Conservation (phyloP, 2,888 invertebrate species). For the Drosophila differens region DNA sequence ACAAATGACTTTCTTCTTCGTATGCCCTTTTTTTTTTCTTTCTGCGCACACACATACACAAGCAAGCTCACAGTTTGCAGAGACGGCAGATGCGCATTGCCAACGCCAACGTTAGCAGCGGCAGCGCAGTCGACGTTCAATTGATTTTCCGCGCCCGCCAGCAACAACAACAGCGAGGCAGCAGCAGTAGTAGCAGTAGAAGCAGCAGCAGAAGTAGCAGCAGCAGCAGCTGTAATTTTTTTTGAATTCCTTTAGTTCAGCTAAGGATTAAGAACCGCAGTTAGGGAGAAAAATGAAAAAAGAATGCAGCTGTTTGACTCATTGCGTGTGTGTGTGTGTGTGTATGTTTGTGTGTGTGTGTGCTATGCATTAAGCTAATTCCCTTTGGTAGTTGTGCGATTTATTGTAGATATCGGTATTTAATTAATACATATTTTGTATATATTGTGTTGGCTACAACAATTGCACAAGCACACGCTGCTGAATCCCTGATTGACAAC, state of each 20-base stretch:
- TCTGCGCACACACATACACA: constrained; percentile 62
- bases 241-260: constrained; percentile 44
- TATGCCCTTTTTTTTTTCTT: constrained; percentile 52
- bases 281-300: constrained; percentile 4
- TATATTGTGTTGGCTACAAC: constrained; percentile 4
- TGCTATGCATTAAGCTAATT: constrained; percentile 10
- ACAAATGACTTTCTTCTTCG: constrained; percentile 45
- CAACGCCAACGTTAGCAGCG: constrained; percentile 37
- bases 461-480: constrained; percentile 30
- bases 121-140: constrained; percentile 70
- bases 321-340: background rate
- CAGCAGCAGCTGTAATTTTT: constrained; percentile 17
- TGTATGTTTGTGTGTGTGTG: constrained; percentile 4
- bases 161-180: constrained; percentile 45
- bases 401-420: constrained; percentile 35
- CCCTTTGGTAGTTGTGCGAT: constrained; percentile 8
- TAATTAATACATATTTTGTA: constrained; percentile 16
- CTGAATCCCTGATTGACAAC: constrained; percentile 24
- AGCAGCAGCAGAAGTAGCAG: constrained; percentile 1
- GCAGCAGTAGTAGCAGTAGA: constrained; percentile 3
- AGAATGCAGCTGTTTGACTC: constrained; percentile 37
- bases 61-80: constrained; percentile 50
- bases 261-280: constrained; percentile 51
- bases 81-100: constrained; percentile 61
- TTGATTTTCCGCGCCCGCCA: constrained; percentile 67